Percentiles rank a stretch among this genome's conserved stretches.
Conservation (phyloP, 2,888 invertebrate species). For the Oxycera nigricornis region DNA sequence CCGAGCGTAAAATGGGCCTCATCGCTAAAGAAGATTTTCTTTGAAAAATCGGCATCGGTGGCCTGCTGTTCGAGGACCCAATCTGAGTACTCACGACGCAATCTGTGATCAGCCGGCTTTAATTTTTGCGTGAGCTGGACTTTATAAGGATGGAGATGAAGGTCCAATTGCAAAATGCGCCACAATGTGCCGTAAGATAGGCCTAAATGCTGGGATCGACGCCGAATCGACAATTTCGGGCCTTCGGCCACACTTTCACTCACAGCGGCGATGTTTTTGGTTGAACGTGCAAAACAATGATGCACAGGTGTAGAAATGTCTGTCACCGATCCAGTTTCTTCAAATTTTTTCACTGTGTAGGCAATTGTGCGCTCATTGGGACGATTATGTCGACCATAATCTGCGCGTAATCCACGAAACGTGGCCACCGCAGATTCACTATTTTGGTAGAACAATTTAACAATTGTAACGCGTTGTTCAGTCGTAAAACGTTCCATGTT, state of each 20-base stretch:
- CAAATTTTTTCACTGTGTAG: neutral
- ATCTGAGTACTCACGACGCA: constrained; percentile 42
- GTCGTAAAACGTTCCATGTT: neutral
- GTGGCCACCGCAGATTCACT: neutral
- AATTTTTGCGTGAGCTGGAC: constrained; percentile 48
- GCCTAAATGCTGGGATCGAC: constrained; percentile 44
- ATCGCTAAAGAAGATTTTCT: constrained; percentile 36
- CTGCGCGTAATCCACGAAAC: neutral
- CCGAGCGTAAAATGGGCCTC: too few relatives aligned
- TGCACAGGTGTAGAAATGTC: neutral
- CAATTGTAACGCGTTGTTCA: neutral
- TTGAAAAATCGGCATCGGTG: constrained; percentile 43
- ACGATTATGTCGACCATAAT: constrained; percentile 10
- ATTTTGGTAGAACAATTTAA: neutral
- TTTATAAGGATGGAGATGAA: constrained; percentile 40
- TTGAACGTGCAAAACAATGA: neutral
- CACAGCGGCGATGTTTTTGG: constrained; percentile 40
- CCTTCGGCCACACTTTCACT: constrained; percentile 48
- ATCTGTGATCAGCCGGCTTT: constrained; percentile 48
- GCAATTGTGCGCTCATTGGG: neutral
- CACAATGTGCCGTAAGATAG: constrained; percentile 47
- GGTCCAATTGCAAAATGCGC: constrained; percentile 48
- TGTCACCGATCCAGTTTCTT: constrained; percentile 1
- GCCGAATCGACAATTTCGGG: constrained; percentile 39
- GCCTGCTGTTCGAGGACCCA: constrained; percentile 45